Conservation (phyloP, 2,113 vertebrate genomes). For the Microtus pennsylvanicus region DNA sequence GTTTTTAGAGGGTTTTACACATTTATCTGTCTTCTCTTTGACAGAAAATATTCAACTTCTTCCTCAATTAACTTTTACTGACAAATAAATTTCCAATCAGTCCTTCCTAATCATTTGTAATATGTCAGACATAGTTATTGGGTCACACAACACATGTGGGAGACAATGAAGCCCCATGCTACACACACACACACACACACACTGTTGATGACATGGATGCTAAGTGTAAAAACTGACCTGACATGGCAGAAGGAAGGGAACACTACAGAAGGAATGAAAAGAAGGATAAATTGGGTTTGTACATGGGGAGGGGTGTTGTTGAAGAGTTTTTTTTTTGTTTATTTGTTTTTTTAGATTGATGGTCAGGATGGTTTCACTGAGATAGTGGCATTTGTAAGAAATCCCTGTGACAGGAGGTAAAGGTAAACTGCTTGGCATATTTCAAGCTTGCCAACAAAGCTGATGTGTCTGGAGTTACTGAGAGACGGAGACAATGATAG, state of each 20-base stretch:
- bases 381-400: neutral
- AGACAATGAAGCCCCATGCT: neutral
- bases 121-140: neutral
- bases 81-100: neutral
- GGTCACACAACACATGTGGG: neutral
- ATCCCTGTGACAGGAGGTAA: neutral
- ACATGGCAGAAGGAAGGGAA: neutral
- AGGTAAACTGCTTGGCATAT: neutral
- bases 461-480: no score
- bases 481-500: neutral
- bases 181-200: neutral
- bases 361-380: neutral
- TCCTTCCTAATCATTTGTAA: neutral
- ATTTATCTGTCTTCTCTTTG: slow-evolving; percentile 18
- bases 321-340: neutral
- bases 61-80: neutral
- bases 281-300: neutral
- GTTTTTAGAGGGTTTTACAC: neutral
- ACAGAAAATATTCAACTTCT: neutral
- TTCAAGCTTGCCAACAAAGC: neutral
- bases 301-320: neutral
- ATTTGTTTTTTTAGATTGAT: slow-evolving; percentile 6
- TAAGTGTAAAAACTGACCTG: neutral
- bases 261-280: neutral
- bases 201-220: neutral